Conservation (phyloP, 2,888 invertebrate genomes). For the Stegophylla sp. region DNA sequence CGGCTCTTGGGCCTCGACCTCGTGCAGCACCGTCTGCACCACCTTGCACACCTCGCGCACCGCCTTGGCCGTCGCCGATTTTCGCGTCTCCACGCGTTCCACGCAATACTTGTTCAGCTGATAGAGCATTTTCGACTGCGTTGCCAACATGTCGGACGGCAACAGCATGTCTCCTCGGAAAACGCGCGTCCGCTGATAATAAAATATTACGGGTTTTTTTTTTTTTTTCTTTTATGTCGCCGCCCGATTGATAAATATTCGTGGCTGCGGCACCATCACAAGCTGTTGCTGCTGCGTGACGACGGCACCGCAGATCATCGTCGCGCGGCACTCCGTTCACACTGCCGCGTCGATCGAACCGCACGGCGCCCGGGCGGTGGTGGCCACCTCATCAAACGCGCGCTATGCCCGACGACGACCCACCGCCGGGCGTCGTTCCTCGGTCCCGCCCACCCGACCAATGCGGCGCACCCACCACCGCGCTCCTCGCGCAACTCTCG, state of each 20-base stretch:
- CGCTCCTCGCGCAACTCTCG: too few species aligned
- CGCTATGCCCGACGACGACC: neutral
- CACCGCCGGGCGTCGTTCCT: neutral
- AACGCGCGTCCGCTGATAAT: neutral
- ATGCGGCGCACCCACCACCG: neutral
- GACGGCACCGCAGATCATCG: too few species aligned
- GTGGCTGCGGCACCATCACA: neutral
- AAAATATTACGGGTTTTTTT: too few species aligned
- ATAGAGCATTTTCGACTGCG: constrained; percentile 79
- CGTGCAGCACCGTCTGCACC: constrained; percentile 82
- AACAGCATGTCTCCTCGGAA: constrained; percentile 71
- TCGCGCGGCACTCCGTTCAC: too few species aligned
- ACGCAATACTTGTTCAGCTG: constrained; percentile 83
- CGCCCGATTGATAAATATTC: too few species aligned
- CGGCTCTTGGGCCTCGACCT: constrained; percentile 86
- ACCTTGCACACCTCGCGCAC: constrained; percentile 81
- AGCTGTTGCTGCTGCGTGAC: too few species aligned
- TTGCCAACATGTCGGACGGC: constrained; percentile 76
- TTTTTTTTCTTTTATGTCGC: neutral
- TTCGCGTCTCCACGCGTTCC: constrained; percentile 77
- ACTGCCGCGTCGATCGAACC: constrained; percentile 30
- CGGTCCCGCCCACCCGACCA: constrained; percentile 48
- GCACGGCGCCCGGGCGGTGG: constrained; percentile 22
- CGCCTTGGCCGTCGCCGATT: constrained; percentile 76
- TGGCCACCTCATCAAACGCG: neutral